Evolutionary conservation across 2,797 vertebrate species (phyloP), one percentile per base, ranked within the genome.

Genomic region (Tragopan temminckii): DNA sequence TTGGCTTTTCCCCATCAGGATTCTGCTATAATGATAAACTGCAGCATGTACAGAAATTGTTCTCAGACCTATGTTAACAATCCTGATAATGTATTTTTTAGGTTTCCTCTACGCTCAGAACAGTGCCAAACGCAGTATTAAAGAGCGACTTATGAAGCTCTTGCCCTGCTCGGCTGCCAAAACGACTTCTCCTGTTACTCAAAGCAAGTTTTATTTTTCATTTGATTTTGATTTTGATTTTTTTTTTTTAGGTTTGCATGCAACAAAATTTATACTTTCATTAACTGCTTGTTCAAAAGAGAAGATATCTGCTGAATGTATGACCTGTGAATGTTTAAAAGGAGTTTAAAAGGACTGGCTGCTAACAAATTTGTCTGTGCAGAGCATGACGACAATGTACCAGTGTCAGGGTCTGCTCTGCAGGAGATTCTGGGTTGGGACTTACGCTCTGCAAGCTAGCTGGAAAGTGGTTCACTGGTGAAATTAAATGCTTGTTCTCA

Each of bases 131-230:
- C 98, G 97, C 95, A 98, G 98, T 93, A 98, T 99, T 98, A 98
- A 98, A 98, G 98, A 99, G 97, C 98, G 99, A 59, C 98, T 99
- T 98, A 97, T 98, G 98, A 99, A 98, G 98, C 98, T 99, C 97
- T 99, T 99, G 93, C 98, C 98, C 94, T 99, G 99, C 97, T 98
- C 98, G 95, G 96, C 98, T 97, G 97, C 98, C 98, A 99, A 98
- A 99, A 98, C 98, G 84, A 96, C 98, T 83, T 98, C 98, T 94
- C 97, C 98, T 98, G 98, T 97, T 98, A 98, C 97, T 97, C 98
- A 99, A 99, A 99, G 99, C 99, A 99, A 99, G 99, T 99, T 98
- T 97, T 94, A 71, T 94, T 96, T 95, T 89, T 92, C 40, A 6
- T 94, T 89, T 95, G 80, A 70, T 79, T 93, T 55, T 55, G 18